These are phyloP conservation scores for Agriopis leucophaearia DNA, from an alignment of 2,888 invertebrate species.

Conservation along the genomic window DNA sequence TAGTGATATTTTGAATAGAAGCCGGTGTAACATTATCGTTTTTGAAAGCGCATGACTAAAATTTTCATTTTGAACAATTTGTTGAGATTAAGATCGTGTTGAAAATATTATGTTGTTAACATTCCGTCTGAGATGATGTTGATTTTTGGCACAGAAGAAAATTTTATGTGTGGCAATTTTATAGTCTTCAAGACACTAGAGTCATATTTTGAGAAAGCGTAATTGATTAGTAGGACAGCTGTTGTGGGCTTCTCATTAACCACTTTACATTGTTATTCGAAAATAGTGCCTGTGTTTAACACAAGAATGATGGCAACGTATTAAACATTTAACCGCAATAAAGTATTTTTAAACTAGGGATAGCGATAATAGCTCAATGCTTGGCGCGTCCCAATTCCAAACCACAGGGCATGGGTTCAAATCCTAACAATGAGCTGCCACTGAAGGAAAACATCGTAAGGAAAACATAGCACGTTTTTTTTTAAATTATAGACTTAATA, in stretches of 20 bases:
- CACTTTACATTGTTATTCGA: constrained; percentile 67
- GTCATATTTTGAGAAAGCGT: constrained; percentile 76
- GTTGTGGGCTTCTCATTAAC: constrained; percentile 65
- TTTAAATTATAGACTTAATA: too few relatives aligned
- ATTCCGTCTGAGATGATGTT: constrained; percentile 77
- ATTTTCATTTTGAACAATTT: constrained; percentile 79
- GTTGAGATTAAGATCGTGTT: constrained; percentile 77
- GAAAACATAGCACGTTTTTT: too few relatives aligned
- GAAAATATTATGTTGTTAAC: constrained; percentile 83
- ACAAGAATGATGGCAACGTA: constrained; percentile 24
- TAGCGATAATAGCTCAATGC: not conserved
- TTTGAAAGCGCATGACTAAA: constrained; percentile 71
- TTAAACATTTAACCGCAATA: constrained; percentile 23
- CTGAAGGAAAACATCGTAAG: too few relatives aligned
- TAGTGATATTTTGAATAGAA: constrained; percentile 35
- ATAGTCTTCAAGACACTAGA: constrained; percentile 75
- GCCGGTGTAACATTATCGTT: constrained; percentile 58
- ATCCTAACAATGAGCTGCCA: too few relatives aligned
- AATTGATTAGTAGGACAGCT: constrained; percentile 82
- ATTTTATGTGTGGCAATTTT: constrained; percentile 77
- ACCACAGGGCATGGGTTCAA: too few relatives aligned
- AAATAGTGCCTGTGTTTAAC: constrained; percentile 48
- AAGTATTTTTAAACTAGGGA: constrained; percentile 11
- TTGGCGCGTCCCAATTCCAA: too few relatives aligned
- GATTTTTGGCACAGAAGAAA: constrained; percentile 80